Base-by-base conservation (phyloP, 1,140 invertebrate species). In the Harpegnathos saltator region DNA sequence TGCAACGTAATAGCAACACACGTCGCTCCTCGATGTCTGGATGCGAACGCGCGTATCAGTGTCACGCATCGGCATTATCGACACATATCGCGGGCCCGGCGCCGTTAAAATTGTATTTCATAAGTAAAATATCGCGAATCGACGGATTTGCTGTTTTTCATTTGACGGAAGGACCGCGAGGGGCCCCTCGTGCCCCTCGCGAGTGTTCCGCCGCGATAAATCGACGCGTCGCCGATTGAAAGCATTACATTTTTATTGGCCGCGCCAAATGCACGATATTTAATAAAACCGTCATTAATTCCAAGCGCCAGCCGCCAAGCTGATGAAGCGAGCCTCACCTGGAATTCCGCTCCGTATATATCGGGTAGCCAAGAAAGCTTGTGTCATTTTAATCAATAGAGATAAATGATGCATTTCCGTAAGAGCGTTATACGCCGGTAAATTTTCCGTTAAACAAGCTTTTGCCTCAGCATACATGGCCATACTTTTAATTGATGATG, bases 201-300 rank as follows among this genome's bases (percentile, higher is more conserved):
- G 75, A 78, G 75, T 80, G 75, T 69, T 80, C 69, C 33, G 58
- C 65, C 33, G 75, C 69, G 75, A 80, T 80, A 80, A 78, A 80
- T 69, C 69, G 75, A 80, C 75, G 38, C 61, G n/a, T n/a, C 54
- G 44, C 52, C 54, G 63, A 80, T 80, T 80, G 56, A 80, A 80
- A 80, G 75, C 65, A 69, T 80, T 80, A 80, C 75, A 69, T 82
- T 82, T 74, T 68, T 74, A 68, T 82, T 72, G 44, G 44, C n/a
- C 54, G 33, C 61, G 74, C 74, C 61, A 63, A 52, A 65, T 65
- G 15, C 50, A 24, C n/a, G 48, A 19, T 72, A 74, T 82, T 66
- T 73, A 59, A 82, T 82, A 74, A 73, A 74, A 85, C 17, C 54
- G 62, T 61, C 68, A 84, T 85, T 82, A 82, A 82, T 85, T 82